A percentile compares a stretch with the other conserved stretches of the same genome.
Conservation (phyloP, 2,113 vertebrate genomes). For the Erythrocercus mccallii region DNA sequence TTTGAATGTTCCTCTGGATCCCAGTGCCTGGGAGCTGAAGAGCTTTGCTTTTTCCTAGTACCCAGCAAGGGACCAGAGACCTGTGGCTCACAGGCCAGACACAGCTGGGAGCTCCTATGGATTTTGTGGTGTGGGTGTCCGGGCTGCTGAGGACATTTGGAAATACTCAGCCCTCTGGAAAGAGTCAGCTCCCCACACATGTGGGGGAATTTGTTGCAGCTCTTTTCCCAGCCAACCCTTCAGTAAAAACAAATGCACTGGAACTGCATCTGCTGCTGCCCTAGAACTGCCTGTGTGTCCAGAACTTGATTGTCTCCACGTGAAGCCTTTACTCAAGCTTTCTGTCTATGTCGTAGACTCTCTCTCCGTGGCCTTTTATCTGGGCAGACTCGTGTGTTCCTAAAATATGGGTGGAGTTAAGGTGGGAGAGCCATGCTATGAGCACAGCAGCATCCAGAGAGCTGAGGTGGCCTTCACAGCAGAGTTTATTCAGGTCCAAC, state of each 20-base stretch:
- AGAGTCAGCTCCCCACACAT: accelerated
- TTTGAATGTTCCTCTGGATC: not conserved
- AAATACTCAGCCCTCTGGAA: not conserved
- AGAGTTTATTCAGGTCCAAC: not conserved
- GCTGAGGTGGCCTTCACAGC: not conserved
- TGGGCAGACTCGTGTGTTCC: not conserved
- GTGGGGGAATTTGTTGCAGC: not conserved
- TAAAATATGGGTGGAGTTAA: not conserved
- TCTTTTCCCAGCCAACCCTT: not conserved
- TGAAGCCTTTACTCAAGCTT: not conserved
- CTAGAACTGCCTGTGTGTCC: not conserved
- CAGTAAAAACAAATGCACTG: not conserved
- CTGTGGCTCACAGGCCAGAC: not conserved
- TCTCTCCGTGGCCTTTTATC: not conserved
- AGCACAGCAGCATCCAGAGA: not conserved
- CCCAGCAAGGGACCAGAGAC: not conserved
- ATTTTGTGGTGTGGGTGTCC: not conserved
- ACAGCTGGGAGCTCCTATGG: not conserved
- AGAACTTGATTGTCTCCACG: accelerated
- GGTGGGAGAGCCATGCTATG: not conserved
- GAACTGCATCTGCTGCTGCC: not conserved
- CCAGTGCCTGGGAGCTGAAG: not conserved
- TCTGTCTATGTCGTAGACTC: not conserved
- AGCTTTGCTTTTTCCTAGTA: not conserved
- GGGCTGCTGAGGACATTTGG: not conserved